Evolutionary conservation across 2,797 vertebrate species (phyloP), one percentile per base, ranked within the genome.

Genomic region (Antrozous pallidus): DNA sequence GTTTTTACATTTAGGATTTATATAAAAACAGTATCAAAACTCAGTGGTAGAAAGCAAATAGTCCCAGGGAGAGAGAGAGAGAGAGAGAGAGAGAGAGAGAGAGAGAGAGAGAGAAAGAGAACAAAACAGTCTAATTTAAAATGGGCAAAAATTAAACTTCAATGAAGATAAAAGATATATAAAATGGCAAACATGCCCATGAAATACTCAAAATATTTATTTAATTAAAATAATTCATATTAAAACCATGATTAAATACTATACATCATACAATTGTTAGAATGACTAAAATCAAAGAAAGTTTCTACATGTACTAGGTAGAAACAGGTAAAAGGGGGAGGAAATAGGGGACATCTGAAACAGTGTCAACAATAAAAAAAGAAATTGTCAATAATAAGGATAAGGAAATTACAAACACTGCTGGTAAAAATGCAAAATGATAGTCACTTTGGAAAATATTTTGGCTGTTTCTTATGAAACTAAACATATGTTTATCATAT

Each of bases 251-350:
- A 63, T 33, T 40, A 81, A 42, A 71, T 56, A 87, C 22, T 6
- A 56, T 14, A 22, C 8, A 65, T 11, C 45, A 54, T 12, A 18
- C 38, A 87, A 71, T 1, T 73, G 17, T 82, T 51, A 75, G 75
- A 75, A 87, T 49, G 65, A 26, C 3, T 69, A 67, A 70, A 83
- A 93, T 81, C 24, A 86, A 87, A 91, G 51, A 82, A 87, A 82
- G n/a, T n/a, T n/a, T n/a, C 45, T 33, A 42, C 31, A 11, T 8
- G 16, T 7, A n/a, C 17, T 33, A 17, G n/a, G 8, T 67, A 18
- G n/a, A 36, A 10, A 3, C 0, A 8, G n/a, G n/a, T 18, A 67
- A 20, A 20, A 33, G 3, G 8, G 63, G 3, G 63, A 33, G 63
- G 8, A 18, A 33, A 67, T 67, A 8, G n/a, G n/a, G n/a, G n/a